phyloP scores from a whole-genome alignment of 2,888 invertebrate genomes.

The Sesamia inferens region DNA sequence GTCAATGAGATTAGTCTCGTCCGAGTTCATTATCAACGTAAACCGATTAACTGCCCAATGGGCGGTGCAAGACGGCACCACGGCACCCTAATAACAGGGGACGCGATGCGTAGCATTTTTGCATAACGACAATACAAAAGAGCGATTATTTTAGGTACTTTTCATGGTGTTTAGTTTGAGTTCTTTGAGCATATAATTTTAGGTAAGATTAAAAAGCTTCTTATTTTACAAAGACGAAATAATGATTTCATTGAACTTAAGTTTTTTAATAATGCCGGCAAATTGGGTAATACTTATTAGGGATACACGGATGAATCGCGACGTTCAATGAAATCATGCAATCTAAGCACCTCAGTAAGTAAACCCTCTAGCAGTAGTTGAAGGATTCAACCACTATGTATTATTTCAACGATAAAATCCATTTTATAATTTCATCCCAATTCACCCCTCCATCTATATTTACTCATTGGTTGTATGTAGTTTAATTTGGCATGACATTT shows the following conservation, averaged over 20 bases:
- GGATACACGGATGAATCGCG: not conserved
- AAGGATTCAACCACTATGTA: no score
- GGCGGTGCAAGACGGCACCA: constrained; percentile 56
- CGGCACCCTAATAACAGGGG: constrained; percentile 61
- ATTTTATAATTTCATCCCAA: no score
- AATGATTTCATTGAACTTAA: not conserved
- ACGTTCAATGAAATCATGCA: not conserved
- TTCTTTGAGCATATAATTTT: not conserved
- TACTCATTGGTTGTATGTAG: not conserved
- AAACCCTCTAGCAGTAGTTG: no score
- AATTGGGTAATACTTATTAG: not conserved
- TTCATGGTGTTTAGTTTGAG: constrained; percentile 9
- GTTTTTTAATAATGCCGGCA: not conserved
- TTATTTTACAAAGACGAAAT: not conserved
- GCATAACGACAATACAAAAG: constrained; percentile 37
- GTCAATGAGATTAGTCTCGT: constrained; percentile 65
- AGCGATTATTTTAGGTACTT: constrained; percentile 17
- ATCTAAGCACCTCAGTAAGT: no score
- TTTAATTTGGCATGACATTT: not conserved
- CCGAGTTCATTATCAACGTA: constrained; percentile 70
- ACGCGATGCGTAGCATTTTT: constrained; percentile 47
- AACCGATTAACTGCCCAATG: constrained; percentile 69
- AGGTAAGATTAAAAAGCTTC: not conserved
- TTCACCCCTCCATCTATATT: no score
- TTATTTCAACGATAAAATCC: no score